These are phyloP conservation scores for Streptopelia turtur DNA, from an alignment of 2,797 vertebrate genomes.

Conservation along the genomic window DNA sequence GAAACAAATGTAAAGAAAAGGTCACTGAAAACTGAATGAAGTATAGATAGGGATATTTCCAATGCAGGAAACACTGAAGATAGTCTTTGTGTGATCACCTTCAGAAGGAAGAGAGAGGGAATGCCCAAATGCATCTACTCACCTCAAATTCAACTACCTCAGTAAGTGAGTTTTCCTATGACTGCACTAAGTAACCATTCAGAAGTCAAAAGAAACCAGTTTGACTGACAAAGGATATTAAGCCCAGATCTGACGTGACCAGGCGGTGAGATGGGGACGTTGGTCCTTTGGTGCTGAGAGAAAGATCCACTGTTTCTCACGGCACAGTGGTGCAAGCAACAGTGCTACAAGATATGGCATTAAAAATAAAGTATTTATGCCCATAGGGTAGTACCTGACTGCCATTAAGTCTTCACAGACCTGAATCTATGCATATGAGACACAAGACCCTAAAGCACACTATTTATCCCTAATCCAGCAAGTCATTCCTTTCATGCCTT, in stretches of 20 bases:
- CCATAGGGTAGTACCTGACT: background rate
- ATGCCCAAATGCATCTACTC: background rate
- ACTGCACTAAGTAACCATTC: background rate
- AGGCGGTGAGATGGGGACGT: rapidly evolving
- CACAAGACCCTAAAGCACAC: background rate
- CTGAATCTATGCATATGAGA: background rate
- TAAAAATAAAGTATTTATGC: background rate
- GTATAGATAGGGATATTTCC: background rate
- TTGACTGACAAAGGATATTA: background rate
- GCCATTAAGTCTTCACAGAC: background rate
- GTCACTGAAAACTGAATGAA: background rate
- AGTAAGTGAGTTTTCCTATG: background rate
- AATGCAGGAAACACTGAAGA: background rate
- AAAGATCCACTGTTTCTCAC: background rate
- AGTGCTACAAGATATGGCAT: background rate
- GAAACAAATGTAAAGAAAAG: background rate
- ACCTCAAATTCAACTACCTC: background rate
- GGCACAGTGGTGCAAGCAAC: background rate
- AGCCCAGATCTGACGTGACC: background rate
- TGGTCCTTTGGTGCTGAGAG: background rate
- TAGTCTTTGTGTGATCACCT: background rate
- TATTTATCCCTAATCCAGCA: background rate
- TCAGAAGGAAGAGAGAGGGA: background rate
- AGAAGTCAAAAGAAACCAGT: background rate
- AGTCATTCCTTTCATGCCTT: background rate